Evolutionary conservation across 2,113 vertebrate species (phyloP).

Genomic region (Psittacula cyanocephala): DNA sequence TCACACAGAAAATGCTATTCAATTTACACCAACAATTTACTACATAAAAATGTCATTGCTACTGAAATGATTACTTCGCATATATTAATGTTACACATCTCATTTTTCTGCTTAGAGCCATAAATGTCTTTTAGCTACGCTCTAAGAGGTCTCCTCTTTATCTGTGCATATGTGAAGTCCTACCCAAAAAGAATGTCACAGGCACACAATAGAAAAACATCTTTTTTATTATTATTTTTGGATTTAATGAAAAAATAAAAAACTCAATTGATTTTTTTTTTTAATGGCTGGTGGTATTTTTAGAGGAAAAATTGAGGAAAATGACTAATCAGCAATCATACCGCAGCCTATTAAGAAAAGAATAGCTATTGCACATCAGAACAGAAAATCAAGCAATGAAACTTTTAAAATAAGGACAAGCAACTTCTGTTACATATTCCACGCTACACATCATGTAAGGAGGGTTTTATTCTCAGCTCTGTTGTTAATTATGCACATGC

Average conservation of each 20-base stretch:
- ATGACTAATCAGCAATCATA: not conserved
- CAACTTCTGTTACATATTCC: not conserved
- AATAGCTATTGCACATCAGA: not conserved
- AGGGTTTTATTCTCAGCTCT: not conserved
- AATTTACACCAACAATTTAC: not conserved
- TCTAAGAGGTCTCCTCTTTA: not conserved
- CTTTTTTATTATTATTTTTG: not conserved
- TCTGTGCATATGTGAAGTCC: not conserved
- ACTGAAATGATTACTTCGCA: not conserved
- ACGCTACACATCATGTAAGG: not conserved
- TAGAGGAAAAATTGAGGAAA: not conserved
- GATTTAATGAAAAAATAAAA: not conserved
- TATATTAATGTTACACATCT: not conserved
- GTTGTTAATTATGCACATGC: not conserved
- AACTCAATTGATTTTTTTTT: not conserved
- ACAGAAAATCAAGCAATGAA: not conserved
- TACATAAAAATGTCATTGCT: not conserved
- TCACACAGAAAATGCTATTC: not conserved
- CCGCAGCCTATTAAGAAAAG: not conserved
- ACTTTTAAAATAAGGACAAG: conserved; percentile 19
- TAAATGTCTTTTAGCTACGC: not conserved
- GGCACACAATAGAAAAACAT: not conserved
- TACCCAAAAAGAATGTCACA: not conserved
- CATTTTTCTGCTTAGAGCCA: not conserved
- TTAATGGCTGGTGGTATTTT: not conserved